Percentiles rank a stretch among this genome's conserved stretches.
Evolutionary conservation across 2,797 vertebrate genomes (phyloP).

Genomic region (Heteromormyrus szaboi): DNA sequence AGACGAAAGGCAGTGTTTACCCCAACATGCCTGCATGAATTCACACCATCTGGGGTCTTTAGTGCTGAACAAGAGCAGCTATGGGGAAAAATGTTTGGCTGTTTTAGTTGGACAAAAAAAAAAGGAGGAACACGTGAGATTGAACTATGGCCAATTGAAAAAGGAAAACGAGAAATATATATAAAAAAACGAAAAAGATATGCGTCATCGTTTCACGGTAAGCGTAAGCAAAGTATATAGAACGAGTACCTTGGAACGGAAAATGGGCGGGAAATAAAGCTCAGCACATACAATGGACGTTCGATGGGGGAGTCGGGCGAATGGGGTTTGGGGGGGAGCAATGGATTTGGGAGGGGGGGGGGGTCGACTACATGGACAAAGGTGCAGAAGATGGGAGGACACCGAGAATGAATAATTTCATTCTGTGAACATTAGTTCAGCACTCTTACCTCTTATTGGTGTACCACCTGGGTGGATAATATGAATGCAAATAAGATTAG

Average conservation of each 20-base stretch:
- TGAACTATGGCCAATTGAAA: constrained; percentile 61
- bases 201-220: constrained; percentile 59
- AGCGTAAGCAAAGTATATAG: constrained; percentile 64
- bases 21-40: constrained; percentile 79
- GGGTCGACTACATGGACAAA: constrained; percentile 22
- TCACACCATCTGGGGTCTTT: constrained; percentile 81
- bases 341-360: constrained; percentile 41
- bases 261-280: constrained; percentile 50
- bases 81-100: constrained; percentile 81
- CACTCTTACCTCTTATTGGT: constrained; percentile 89
- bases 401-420: constrained; percentile 67
- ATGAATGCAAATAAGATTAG: constrained; percentile 93
- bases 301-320: constrained; percentile 58
- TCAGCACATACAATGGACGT: constrained; percentile 51
- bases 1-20: constrained; percentile 63
- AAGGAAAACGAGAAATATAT: constrained; percentile 12
- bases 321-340: constrained; percentile 23
- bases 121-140: constrained; percentile 32
- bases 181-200: constrained; percentile 45
- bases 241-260: constrained; percentile 39
- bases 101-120: constrained; percentile 82
- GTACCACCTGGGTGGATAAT: constrained; percentile 92
- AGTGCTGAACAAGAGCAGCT: constrained; percentile 89
- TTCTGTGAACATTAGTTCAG: constrained; percentile 77
- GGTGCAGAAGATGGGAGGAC: constrained; percentile 63